A percentile compares a stretch with the other conserved stretches of the same genome.
Evolutionary conservation across 2,113 vertebrate genomes (phyloP).

Genomic region (Ammodytes dubius): DNA sequence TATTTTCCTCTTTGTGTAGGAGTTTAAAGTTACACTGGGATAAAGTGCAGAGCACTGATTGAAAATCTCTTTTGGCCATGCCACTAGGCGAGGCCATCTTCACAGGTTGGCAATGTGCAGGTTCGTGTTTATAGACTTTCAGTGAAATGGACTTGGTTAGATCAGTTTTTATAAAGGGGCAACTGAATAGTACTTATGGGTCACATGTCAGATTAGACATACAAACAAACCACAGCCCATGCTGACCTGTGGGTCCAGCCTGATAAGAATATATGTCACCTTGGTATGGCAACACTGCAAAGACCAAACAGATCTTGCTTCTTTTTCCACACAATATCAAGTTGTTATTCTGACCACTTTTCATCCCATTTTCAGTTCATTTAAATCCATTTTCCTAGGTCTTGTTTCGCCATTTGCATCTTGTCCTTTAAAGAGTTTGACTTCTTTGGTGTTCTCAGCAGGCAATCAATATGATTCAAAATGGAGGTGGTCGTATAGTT

Average conservation of each 20-base stretch:
- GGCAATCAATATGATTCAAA: background rate
- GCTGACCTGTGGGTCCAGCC: conserved; percentile 5
- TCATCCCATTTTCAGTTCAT: background rate
- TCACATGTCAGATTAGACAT: conserved; percentile 11
- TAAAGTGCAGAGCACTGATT: background rate
- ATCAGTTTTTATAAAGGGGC: background rate
- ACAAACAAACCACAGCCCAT: conserved; percentile 7
- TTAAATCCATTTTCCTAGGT: background rate
- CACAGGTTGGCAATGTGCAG: background rate
- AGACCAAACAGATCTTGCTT: conserved; percentile 9
- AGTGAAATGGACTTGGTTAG: background rate
- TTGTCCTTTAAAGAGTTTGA: background rate
- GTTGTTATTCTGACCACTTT: background rate
- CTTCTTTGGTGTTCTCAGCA: conserved; percentile 9
- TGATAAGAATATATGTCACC: background rate
- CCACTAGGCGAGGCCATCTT: background rate
- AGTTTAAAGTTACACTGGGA: background rate
- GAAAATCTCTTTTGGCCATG: background rate
- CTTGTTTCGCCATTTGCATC: background rate
- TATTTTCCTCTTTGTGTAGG: conserved; percentile 22
- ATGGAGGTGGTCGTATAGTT: background rate
- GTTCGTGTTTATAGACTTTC: background rate
- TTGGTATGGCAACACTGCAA: background rate
- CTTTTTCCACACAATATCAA: background rate
- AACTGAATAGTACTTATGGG: conserved; percentile 27